phyloP scores from a whole-genome alignment of 2,113 vertebrate genomes.

The Pteropus alecto region DNA sequence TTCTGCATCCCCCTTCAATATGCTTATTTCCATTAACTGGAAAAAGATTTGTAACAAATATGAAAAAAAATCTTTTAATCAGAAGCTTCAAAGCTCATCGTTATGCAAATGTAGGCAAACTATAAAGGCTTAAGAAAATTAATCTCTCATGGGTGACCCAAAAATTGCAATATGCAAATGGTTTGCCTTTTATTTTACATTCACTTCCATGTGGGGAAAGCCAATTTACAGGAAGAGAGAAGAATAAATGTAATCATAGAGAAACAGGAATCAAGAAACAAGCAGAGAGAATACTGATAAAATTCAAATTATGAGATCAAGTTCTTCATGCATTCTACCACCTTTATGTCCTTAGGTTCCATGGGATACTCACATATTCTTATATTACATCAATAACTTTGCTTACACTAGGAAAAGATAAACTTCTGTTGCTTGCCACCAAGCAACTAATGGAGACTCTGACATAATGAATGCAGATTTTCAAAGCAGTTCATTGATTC shows the following conservation, averaged over 20 bases:
- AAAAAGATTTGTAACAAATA: constrained; percentile 2
- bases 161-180: neutral
- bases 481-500: neutral
- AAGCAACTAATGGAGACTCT: neutral
- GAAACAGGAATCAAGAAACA: neutral
- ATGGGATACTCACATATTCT: neutral
- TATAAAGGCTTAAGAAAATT: constrained; percentile 4
- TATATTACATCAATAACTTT: neutral
- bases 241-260: neutral
- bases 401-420: neutral
- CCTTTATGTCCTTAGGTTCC: neutral
- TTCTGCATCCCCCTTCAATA: neutral
- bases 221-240: neutral
- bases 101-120: constrained; percentile 17
- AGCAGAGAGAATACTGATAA: neutral
- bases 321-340: neutral
- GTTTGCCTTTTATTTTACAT: neutral
- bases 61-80: neutral
- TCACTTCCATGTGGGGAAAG: neutral
- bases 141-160: neutral
- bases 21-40: neutral
- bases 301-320: neutral
- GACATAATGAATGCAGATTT: neutral
- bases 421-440: neutral
- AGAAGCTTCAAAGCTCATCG: constrained; percentile 3